These are phyloP conservation scores for Fissipunctia ypsillon DNA, from an alignment of 2,888 invertebrate genomes.

Conservation along the genomic window DNA sequence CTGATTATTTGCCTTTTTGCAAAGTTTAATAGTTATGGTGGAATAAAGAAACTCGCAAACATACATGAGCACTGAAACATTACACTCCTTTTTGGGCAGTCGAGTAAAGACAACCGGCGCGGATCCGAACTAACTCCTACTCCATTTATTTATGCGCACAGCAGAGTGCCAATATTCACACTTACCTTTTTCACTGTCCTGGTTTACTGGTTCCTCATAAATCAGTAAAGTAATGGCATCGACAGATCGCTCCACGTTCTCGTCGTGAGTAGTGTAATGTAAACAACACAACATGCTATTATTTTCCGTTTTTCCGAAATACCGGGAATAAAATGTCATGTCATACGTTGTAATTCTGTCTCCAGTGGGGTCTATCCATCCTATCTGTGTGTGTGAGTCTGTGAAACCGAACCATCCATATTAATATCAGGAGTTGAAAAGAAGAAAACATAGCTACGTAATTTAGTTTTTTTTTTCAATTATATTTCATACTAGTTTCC, in stretches of 20 bases:
- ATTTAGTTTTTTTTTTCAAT: no score
- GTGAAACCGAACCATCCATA: slow-evolving; percentile 24
- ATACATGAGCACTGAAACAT: no score
- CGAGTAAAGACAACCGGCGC: no score
- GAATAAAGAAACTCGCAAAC: no score
- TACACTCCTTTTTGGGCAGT: no score
- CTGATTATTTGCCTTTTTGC: no score
- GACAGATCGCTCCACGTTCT: background rate
- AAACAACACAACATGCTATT: slow-evolving; percentile 17
- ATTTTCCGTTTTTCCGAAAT: fast-evolving
- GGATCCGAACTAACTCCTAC: no score
- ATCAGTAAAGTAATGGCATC: background rate
- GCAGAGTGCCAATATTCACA: background rate
- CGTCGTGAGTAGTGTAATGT: fast-evolving
- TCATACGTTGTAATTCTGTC: background rate
- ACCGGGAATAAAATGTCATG: fast-evolving
- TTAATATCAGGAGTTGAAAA: background rate
- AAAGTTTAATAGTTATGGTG: no score
- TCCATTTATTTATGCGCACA: background rate
- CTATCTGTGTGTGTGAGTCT: background rate
- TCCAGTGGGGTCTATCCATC: slow-evolving; percentile 5
- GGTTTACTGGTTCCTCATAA: background rate
- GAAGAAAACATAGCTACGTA: background rate
- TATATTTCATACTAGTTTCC: no score
- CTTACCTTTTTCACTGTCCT: background rate